Conservation (phyloP, 2,797 vertebrate genomes). For the Kryptolebias ocellatus region DNA sequence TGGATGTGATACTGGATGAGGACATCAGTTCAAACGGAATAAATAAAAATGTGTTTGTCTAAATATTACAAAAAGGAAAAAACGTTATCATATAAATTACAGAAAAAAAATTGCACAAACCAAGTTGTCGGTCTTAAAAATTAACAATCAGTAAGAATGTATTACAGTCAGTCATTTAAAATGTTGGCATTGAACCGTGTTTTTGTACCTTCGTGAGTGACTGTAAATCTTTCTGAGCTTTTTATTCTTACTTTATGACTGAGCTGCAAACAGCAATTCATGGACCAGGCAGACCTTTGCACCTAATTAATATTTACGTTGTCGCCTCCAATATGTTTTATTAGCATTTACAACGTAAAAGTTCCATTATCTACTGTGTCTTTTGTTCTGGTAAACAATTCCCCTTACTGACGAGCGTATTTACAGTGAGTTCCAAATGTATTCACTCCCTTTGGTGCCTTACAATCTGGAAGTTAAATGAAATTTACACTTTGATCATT, state of each 20-base stretch:
- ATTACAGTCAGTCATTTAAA: slow-evolving; percentile 10
- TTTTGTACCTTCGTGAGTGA: background rate
- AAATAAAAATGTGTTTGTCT: no score
- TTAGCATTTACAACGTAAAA: background rate
- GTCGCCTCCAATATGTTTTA: slow-evolving; percentile 5
- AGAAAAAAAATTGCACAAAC: background rate
- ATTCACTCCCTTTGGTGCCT: no score
- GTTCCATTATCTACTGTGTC: background rate
- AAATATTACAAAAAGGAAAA: no score
- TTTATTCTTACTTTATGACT: background rate
- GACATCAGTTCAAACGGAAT: no score
- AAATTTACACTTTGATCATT: no score
- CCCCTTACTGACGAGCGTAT: background rate
- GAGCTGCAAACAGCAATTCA: background rate
- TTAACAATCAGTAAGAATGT: background rate
- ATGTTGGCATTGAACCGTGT: slow-evolving; percentile 7
- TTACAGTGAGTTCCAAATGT: no score
- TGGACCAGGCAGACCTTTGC: slow-evolving; percentile 9
- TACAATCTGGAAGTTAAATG: no score
- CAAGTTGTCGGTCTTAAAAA: background rate
- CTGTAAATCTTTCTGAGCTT: slow-evolving; percentile 29
- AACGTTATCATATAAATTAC: no score
- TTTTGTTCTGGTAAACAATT: slow-evolving; percentile 5
- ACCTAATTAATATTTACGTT: slow-evolving; percentile 11
- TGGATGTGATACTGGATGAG: no score